phyloP scores from a whole-genome alignment of 2,888 invertebrate species.

The Anarsia innoxiella region DNA sequence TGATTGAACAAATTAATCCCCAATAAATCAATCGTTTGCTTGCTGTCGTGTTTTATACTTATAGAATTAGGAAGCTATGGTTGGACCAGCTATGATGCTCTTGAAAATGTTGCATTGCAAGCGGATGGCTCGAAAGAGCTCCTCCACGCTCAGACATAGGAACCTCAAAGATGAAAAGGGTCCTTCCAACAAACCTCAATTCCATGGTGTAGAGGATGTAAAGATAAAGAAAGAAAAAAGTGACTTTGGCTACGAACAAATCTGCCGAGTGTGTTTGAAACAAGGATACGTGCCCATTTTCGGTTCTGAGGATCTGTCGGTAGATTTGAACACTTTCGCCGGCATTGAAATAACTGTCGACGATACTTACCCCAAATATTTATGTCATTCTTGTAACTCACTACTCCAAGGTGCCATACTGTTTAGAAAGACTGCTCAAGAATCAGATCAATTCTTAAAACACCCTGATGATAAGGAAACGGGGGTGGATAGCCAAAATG shows the following conservation, averaged over 20 bases:
- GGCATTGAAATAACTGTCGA: conserved; percentile 38
- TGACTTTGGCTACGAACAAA: conserved; percentile 17
- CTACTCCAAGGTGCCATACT: conserved; percentile 50
- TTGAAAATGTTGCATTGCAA: conserved; percentile 45
- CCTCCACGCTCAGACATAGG: neutral
- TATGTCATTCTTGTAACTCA: conserved; percentile 46
- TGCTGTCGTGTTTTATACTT: too few relatives aligned
- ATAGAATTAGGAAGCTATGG: too few relatives aligned
- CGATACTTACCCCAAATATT: conserved; percentile 48
- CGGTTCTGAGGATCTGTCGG: conserved; percentile 34
- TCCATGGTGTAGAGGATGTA: neutral
- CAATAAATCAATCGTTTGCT: too few relatives aligned
- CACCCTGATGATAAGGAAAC: conserved; percentile 1
- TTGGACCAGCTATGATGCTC: conserved; percentile 32
- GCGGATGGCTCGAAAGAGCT: conserved; percentile 15
- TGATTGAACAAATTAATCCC: too few relatives aligned
- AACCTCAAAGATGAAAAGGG: conserved; percentile 8
- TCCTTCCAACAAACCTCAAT: too few relatives aligned
- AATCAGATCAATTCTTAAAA: conserved; percentile 22
- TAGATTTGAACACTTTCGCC: conserved; percentile 35
- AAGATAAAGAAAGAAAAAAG: conserved; percentile 14
- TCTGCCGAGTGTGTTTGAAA: conserved; percentile 56
- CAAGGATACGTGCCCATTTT: conserved; percentile 50
- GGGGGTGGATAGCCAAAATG: conserved; percentile 1
- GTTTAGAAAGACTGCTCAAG: conserved; percentile 53